Evolutionary conservation across 2,797 vertebrate species (phyloP).

Genomic region (Rhinichthys osculus): DNA sequence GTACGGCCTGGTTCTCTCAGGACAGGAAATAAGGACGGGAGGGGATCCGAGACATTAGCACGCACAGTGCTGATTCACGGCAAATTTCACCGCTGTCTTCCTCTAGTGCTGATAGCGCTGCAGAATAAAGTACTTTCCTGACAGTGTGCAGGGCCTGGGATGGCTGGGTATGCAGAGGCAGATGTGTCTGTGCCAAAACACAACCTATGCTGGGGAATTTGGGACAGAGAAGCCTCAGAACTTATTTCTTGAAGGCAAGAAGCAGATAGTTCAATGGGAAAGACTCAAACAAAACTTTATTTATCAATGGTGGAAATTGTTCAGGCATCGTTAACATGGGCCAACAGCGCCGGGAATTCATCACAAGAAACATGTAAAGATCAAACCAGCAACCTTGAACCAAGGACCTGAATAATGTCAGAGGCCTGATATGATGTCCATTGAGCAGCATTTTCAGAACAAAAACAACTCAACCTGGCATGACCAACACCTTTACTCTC

Average conservation of each 20-base stretch:
- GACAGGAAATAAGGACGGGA: slow-evolving; percentile 26
- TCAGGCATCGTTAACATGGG: neutral
- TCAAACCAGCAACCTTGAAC: neutral
- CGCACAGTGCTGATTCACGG: slow-evolving; percentile 36
- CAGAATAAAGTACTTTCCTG: slow-evolving; percentile 19
- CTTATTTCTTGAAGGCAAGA: slow-evolving; percentile 7
- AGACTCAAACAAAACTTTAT: neutral
- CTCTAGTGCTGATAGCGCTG: neutral
- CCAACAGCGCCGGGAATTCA: neutral
- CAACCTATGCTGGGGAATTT: slow-evolving; percentile 14
- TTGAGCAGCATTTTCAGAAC: neutral
- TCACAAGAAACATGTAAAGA: neutral
- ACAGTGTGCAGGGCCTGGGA: slow-evolving; percentile 1
- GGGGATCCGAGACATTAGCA: slow-evolving; percentile 41
- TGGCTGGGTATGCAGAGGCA: neutral
- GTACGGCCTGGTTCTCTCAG: slow-evolving; percentile 29
- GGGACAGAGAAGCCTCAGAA: neutral
- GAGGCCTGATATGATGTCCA: neutral
- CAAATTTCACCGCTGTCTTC: slow-evolving; percentile 38
- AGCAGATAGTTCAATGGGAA: neutral
- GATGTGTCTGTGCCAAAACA: neutral
- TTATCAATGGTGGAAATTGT: neutral
- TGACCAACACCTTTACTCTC: neutral
- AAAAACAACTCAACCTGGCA: neutral
- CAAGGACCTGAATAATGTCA: neutral